Percentiles rank a stretch among this genome's conserved stretches.
Conservation (phyloP, 2,888 invertebrate species). For the Itoplectis maculator region DNA sequence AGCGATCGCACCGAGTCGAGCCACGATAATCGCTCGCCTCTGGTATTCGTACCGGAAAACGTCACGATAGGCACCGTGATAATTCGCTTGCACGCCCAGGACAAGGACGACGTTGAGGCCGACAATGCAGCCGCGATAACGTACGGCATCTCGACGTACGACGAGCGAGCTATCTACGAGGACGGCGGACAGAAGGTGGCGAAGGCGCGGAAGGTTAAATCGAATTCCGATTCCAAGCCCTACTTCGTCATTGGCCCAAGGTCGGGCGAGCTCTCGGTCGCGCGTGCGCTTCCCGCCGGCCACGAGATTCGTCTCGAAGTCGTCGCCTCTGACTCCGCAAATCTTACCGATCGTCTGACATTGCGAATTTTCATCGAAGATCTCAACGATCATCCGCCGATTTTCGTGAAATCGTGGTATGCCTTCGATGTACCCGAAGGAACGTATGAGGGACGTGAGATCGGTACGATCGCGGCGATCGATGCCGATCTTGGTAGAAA, state of each 20-base stretch:
- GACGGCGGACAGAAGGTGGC: conserved; percentile 11
- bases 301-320: conserved; percentile 91
- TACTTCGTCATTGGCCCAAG: conserved; percentile 91
- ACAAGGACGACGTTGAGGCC: conserved; percentile 88
- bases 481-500: conserved; percentile 93
- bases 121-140: conserved; percentile 90
- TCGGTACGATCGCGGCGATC: conserved; percentile 92
- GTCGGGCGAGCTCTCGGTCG: conserved; percentile 91
- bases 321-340: conserved; percentile 91
- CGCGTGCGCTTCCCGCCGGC: conserved; percentile 90
- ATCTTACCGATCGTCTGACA: conserved; percentile 89
- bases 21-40: conserved; percentile 85
- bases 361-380: conserved; percentile 91
- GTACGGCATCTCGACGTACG: conserved; percentile 88
- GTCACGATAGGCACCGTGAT: conserved; percentile 89
- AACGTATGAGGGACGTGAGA: conserved; percentile 88
- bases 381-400: conserved; percentile 93
- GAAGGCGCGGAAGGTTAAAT: conserved; percentile 48
- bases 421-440: conserved; percentile 93
- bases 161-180: conserved; percentile 51
- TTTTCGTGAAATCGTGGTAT: conserved; percentile 93
- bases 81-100: conserved; percentile 89
- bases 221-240: conserved; percentile 85
- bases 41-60: conserved; percentile 91
- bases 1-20: conserved; percentile 58